phyloP scores from a whole-genome alignment of 2,113 vertebrate genomes.

The Ammodytes marinus region DNA sequence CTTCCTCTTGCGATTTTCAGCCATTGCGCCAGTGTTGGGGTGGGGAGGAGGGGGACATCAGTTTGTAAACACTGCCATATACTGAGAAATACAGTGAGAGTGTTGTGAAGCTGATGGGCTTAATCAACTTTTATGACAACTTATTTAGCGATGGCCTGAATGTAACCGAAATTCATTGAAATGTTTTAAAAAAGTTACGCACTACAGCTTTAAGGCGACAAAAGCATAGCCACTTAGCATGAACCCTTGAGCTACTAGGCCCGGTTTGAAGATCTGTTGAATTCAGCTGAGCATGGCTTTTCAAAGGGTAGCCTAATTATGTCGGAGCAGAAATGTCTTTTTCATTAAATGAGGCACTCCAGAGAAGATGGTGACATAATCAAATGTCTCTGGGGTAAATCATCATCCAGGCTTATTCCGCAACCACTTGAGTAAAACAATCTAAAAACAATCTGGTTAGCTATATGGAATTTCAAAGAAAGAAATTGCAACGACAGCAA shows the following conservation, averaged over 20 bases:
- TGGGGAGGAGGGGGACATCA: too few relatives aligned
- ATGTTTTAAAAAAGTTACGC: too few relatives aligned
- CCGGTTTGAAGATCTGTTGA: slow-evolving; percentile 33
- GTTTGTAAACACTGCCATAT: too few relatives aligned
- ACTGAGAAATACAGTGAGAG: too few relatives aligned
- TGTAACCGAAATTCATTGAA: too few relatives aligned
- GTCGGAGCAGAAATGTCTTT: slow-evolving; percentile 50
- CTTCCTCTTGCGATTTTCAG: too few relatives aligned
- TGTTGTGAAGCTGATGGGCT: too few relatives aligned
- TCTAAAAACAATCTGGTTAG: slow-evolving; percentile 38
- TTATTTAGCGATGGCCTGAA: too few relatives aligned
- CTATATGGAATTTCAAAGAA: slow-evolving; percentile 1
- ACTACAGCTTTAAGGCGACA: not conserved
- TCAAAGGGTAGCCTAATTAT: slow-evolving; percentile 60
- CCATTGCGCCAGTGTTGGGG: too few relatives aligned
- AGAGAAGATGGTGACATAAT: slow-evolving; percentile 55
- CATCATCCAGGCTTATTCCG: slow-evolving; percentile 11
- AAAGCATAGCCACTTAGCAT: slow-evolving; percentile 1
- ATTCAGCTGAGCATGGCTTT: slow-evolving; percentile 57
- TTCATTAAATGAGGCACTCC: slow-evolving; percentile 63
- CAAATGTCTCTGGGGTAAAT: slow-evolving; percentile 51
- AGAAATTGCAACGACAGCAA: slow-evolving; percentile 9
- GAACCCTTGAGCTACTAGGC: slow-evolving; percentile 4
- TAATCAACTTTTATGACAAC: too few relatives aligned
- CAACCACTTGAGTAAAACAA: slow-evolving; percentile 42